Conservation (phyloP, 1,140 invertebrate species). For the Oryzaephilus surinamensis region DNA sequence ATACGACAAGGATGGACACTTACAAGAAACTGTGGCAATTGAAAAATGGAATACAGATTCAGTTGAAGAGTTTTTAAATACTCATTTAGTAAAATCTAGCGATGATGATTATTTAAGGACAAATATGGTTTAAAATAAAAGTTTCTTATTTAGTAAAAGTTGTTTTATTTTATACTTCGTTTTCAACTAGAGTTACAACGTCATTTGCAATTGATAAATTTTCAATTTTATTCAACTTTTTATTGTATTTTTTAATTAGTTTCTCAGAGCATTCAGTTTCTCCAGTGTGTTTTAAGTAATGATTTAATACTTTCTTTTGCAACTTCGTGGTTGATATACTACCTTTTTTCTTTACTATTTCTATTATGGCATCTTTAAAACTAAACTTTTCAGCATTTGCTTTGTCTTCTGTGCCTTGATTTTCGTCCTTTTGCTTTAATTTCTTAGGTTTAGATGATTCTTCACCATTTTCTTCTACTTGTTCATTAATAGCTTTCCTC, state of each 20-base stretch:
- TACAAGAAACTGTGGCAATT: conserved; percentile 81
- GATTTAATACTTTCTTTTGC: conserved; percentile 34
- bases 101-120: conserved; percentile 48
- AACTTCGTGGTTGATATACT: conserved; percentile 38
- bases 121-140: conserved; percentile 41
- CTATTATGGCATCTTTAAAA: conserved; percentile 34
- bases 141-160: conserved; percentile 10
- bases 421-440: conserved; percentile 15
- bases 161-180: conserved; percentile 1
- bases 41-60: conserved; percentile 97
- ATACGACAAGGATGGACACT: conserved; percentile 67
- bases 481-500: conserved; percentile 5
- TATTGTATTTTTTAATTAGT: conserved; percentile 34
- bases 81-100: conserved; percentile 56
- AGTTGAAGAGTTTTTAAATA: conserved; percentile 85
- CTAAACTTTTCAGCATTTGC: conserved; percentile 28
- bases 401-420: conserved; percentile 16
- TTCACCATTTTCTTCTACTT: conserved; percentile 13
- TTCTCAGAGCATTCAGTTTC: conserved; percentile 28
- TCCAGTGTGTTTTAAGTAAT: conserved; percentile 28
- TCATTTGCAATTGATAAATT: conserved; percentile 24
- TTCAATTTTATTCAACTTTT: conserved; percentile 36
- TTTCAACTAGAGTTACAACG: neutral
- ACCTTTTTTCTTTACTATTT: conserved; percentile 31
- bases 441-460: conserved; percentile 11